Base-by-base conservation (phyloP, 2,797 vertebrate species). In the Mycteria americana region DNA sequence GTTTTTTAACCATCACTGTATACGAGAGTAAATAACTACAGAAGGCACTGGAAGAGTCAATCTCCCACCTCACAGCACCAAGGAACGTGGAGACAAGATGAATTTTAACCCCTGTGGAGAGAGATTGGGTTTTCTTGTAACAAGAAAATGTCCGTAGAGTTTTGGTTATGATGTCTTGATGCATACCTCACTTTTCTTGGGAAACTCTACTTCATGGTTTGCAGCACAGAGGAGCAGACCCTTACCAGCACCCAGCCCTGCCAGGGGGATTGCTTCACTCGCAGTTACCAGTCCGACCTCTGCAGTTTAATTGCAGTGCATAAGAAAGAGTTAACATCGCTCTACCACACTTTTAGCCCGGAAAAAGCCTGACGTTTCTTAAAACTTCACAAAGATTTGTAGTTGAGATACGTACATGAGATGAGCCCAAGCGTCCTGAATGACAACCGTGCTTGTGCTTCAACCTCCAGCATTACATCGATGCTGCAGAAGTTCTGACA, bases 371-470 rank as follows among this genome's bases (percentile, higher is more conserved):
- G 39, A 53, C 37, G 6, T n/a, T 60, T 45, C 67, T 60, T 41
- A n/a, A 54, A 79, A 68, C 21, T 30, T 68, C 41, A 17, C 21
- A 18, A 87, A 65, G 23, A 17, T 39, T 41, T 65, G 23, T n/a
- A 30, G 18, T 2, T 14, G 39, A 74, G 11, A n/a, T 19, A 41
- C 11, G 37, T 2, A 54, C 12, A 35, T 0, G 28, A 43, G n/a
- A 27, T 5, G 16, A 81, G 24, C 27, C 57, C n/a, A 4, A 78
- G 48, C 4, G 1, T 33, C 50, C 62, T 12, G 37, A 64, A 15
- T 1, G 27, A 45, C 41, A 10, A 12, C 50, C 0, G 2, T 0
- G 1, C 60, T 21, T 13, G 7, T 6, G 67, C 64, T 72, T 48
- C 76, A 37, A 9, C 60, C n/a, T 50, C 69, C 63, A n/a, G 57